A percentile compares a stretch with the other conserved stretches of the same genome.
These are phyloP conservation scores for Zoanthus gigantus DNA, from an alignment of 92 coral and sea anemone genomes.

Conservation along the genomic window DNA sequence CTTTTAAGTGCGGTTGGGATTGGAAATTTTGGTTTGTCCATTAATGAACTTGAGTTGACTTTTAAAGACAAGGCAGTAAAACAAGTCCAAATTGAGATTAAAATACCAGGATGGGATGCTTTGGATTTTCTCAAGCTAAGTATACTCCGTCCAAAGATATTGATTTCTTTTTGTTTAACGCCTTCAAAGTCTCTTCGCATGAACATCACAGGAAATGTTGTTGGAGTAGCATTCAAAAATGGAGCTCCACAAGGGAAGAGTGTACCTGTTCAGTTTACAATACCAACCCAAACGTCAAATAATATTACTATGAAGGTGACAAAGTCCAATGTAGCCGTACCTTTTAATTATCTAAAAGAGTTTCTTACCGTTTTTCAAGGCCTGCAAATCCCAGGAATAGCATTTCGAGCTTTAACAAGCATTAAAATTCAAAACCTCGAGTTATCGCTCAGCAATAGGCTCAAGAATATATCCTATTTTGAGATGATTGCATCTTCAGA, in stretches of 20 bases:
- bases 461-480: conserved; percentile 32
- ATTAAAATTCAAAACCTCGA: conserved; percentile 31
- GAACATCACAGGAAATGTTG: conserved; percentile 50
- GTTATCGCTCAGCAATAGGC: conserved; percentile 22
- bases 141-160: conserved; percentile 51
- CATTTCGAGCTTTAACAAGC: conserved; percentile 25
- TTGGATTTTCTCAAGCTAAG: conserved; percentile 56
- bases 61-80: conserved; percentile 36
- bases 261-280: conserved; percentile 55
- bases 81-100: conserved; percentile 27
- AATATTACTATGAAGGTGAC: conserved; percentile 21
- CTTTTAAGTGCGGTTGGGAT: conserved; percentile 55
- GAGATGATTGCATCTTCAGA: conserved; percentile 27
- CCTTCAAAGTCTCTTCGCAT: conserved; percentile 22
- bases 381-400: conserved; percentile 36
- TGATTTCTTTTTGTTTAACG: conserved; percentile 19
- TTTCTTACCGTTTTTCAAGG: conserved; percentile 44
- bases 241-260: neutral
- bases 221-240: conserved; percentile 6
- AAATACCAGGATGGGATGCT: conserved; percentile 73
- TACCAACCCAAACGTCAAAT: conserved; percentile 36
- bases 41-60: conserved; percentile 41
- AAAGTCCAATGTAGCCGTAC: conserved; percentile 2
- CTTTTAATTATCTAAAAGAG: conserved; percentile 45
- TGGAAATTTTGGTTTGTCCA: conserved; percentile 65